phyloP scores from a whole-genome alignment of 2,888 invertebrate species.

The Drosophila sordidula region DNA sequence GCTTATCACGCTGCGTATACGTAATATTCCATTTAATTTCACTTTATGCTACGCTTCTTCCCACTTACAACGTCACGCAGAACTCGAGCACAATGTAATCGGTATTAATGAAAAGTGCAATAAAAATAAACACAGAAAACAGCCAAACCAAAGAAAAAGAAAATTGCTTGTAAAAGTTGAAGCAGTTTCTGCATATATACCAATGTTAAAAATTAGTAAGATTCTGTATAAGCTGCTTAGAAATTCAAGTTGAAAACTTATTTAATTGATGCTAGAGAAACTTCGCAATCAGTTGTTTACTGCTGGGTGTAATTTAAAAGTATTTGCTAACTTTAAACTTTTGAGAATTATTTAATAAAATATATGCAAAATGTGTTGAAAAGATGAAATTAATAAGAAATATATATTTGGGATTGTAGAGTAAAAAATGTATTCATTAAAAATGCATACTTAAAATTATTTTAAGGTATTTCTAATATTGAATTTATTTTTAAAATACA shows the following conservation, averaged over 20 bases:
- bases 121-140: slow-evolving; percentile 33
- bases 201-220: slow-evolving; percentile 1
- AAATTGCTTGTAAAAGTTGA: slow-evolving; percentile 16
- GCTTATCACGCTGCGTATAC: slow-evolving; percentile 66
- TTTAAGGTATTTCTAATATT: too few species aligned
- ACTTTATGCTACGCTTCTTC: slow-evolving; percentile 48
- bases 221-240: background rate
- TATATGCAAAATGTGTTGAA: background rate
- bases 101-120: slow-evolving; percentile 67
- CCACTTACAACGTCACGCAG: slow-evolving; percentile 33
- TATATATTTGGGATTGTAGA: too few species aligned
- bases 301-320: background rate
- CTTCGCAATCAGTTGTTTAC: slow-evolving; percentile 1
- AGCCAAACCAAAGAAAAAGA: slow-evolving; percentile 2
- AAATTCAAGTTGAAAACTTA: slow-evolving; percentile 3
- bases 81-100: slow-evolving; percentile 64
- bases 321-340: background rate
- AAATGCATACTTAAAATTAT: too few species aligned
- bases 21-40: slow-evolving; percentile 70
- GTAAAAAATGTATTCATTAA: too few species aligned
- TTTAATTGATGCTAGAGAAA: background rate
- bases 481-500: too few species aligned
- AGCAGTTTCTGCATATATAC: slow-evolving; percentile 16
- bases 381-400: background rate
- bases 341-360: background rate